phyloP scores from a whole-genome alignment of 2,888 invertebrate species.

The Leptogaster cylindrica region DNA sequence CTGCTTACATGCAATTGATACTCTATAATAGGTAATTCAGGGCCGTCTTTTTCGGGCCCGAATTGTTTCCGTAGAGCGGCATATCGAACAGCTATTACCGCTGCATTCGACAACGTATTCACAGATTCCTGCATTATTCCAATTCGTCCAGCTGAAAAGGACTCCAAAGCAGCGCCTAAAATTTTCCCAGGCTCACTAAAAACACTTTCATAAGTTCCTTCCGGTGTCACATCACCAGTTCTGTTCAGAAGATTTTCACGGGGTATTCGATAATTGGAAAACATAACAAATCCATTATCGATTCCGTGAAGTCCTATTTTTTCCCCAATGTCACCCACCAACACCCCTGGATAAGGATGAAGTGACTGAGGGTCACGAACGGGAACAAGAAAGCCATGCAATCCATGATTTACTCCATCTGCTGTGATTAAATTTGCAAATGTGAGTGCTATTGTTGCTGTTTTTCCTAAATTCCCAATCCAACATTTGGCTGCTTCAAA shows the following conservation, averaged over 20 bases:
- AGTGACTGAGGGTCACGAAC: conserved; percentile 79
- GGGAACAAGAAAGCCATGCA: conserved; percentile 89
- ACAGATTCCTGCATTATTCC: conserved; percentile 69
- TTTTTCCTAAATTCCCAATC: conserved; percentile 69
- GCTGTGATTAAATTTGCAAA: conserved; percentile 89
- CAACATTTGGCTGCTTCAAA: conserved; percentile 84
- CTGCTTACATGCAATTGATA: conserved; percentile 79
- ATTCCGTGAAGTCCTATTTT: conserved; percentile 91
- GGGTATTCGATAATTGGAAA: conserved; percentile 86
- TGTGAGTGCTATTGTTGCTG: conserved; percentile 83
- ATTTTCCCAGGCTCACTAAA: conserved; percentile 87
- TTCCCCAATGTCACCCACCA: conserved; percentile 91
- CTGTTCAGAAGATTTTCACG: conserved; percentile 83
- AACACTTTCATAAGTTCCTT: conserved; percentile 88
- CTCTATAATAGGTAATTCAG: conserved; percentile 78
- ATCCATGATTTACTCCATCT: conserved; percentile 78
- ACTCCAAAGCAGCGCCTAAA: conserved; percentile 84
- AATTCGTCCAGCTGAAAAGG: conserved; percentile 82
- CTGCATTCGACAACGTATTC: conserved; percentile 67
- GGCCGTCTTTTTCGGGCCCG: conserved; percentile 68
- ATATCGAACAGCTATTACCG: conserved; percentile 78
- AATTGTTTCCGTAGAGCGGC: conserved; percentile 81
- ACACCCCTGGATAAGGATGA: conserved; percentile 80
- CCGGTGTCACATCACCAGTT: conserved; percentile 86
- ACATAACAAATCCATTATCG: conserved; percentile 91